Evolutionary conservation across 2,113 vertebrate species (phyloP).

Genomic region (Mesitornis unicolor): DNA sequence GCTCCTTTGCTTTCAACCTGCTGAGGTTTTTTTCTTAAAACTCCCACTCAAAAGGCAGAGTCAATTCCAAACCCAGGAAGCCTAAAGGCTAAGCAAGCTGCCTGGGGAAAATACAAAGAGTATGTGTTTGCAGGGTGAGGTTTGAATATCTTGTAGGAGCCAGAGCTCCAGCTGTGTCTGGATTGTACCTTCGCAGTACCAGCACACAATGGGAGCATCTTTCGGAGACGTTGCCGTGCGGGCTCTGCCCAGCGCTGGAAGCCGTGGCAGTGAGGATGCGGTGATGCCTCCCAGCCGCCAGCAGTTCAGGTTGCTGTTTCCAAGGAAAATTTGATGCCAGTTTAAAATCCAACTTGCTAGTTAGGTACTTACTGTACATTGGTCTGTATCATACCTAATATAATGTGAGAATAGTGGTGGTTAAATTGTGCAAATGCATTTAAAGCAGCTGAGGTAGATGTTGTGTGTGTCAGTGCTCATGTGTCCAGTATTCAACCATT

Average conservation of each 20-base stretch:
- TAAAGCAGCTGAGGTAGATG: not conserved
- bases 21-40: not conserved
- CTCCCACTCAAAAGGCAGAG: conserved; percentile 47
- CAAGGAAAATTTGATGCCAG: not conserved
- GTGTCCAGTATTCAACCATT: not conserved
- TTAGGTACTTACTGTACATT: not conserved
- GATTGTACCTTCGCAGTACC: not conserved
- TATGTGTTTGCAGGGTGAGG: not conserved
- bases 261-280: not conserved
- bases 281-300: not conserved
- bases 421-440: not conserved
- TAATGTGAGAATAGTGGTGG: not conserved
- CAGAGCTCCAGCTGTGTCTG: conserved; percentile 23
- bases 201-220: not conserved
- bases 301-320: not conserved
- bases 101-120: conserved; percentile 22
- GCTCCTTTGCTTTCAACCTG: conserved; percentile 38
- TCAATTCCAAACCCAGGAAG: conserved; percentile 1
- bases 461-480: not conserved
- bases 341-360: not conserved
- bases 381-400: accelerated
- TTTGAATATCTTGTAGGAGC: not conserved
- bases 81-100: conserved; percentile 25
- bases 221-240: not conserved
- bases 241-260: not conserved